Conservation (phyloP, 1,140 invertebrate species). For the Melanaphis sacchari region DNA sequence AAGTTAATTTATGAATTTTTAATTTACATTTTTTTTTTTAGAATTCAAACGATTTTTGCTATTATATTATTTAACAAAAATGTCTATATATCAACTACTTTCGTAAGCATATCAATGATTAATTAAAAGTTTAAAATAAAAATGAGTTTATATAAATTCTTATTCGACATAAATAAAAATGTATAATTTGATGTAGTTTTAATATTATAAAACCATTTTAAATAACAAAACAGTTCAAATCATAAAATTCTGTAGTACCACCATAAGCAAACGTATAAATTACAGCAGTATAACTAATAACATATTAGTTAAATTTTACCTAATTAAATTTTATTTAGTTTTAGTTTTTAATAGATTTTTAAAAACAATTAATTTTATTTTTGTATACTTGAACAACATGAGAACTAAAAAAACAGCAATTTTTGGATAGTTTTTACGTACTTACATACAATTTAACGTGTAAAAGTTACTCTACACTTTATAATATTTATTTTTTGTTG, state of each 20-base stretch:
- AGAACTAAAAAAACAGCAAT: background rate
- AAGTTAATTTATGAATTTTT: no score
- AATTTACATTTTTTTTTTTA: background rate
- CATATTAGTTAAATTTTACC: background rate
- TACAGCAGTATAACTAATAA: no score
- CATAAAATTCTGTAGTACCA: no score
- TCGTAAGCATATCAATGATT: background rate
- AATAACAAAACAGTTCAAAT: no score
- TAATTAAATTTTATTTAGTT: background rate
- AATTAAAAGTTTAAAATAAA: no score
- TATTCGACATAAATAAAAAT: no score
- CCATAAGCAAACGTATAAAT: no score
- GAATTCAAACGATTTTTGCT: background rate
- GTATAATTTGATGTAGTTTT: no score
- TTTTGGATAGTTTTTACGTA: background rate
- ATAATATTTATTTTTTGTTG: background rate
- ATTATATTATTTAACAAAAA: background rate
- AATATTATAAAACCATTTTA: no score
- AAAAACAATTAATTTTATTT: background rate
- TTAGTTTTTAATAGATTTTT: background rate
- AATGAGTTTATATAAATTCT: no score
- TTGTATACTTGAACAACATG: background rate
- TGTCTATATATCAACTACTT: background rate
- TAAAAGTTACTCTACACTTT: background rate
- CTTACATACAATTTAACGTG: background rate